Evolutionary conservation across 2,113 vertebrate species (phyloP), one percentile per base, ranked within the genome.

Genomic region (Crypturellus undulatus): DNA sequence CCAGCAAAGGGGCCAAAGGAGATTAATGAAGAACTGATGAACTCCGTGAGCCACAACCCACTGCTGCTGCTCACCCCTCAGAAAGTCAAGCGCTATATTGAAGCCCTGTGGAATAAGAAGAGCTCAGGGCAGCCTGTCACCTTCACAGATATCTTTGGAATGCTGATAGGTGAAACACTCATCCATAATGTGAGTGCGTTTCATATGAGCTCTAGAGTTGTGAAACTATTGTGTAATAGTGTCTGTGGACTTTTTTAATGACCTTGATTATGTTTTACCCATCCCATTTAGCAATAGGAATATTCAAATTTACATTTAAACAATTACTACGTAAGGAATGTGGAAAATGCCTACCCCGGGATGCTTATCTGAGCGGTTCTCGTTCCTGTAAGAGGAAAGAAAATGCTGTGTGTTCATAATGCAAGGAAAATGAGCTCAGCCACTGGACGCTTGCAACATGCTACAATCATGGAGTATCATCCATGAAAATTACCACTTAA

Each of bases 91-190:
- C 98, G 98, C 96, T 99, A 99, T 36, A 97, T 99, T 49, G 99
- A 99, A 93, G 98, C 99, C 8, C 96, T 99, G 68, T 99, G 99
- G 99, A 98, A 97, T 94, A 99, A 99, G 96, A 99, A 99, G 89
- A 98, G 98, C n/a, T 97, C 96, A 1, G 99, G 99, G 7, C 99
- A 99, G 84, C 99, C 99, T 2, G 99, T 99, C 92, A 99, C 99
- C n/a, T 99, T 99, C 94, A 99, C 99, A 1, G 99, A 99, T 92
- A 98, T 99, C 86, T 99, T 99, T 12, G 99, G 99, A 69, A 99
- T 99, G 99, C 97, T 99, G 69, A 99, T 99, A 70, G 99, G 99
- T 92, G 99, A 99, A 97, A 99, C 99, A 0, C 98, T 99, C 20
- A 98, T 99, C 95, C 98, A 98, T 20, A 96, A 98, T 70, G 99